A percentile compares a stretch with the other conserved stretches of the same genome.
Conservation (phyloP, 2,888 invertebrate species). For the Chesias legatella region DNA sequence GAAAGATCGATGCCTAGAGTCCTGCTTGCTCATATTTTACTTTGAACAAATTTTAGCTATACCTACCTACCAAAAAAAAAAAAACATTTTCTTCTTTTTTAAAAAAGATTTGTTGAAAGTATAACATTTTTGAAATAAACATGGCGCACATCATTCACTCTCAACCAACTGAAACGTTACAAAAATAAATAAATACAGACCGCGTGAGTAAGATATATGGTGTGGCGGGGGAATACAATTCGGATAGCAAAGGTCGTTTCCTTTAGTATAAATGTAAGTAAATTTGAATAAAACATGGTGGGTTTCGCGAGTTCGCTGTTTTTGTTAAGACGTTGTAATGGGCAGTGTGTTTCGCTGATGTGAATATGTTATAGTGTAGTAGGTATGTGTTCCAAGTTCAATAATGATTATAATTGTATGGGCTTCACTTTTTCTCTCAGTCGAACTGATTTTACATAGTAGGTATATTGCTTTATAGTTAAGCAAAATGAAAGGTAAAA, state of each 20-base stretch:
- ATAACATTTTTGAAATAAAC: slow-evolving; percentile 8
- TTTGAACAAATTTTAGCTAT: too few relatives aligned
- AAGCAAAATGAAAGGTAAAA: too few relatives aligned
- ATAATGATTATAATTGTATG: too few relatives aligned
- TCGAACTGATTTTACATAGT: too few relatives aligned
- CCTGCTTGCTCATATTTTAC: too few relatives aligned
- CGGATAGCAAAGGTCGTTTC: slow-evolving; percentile 73
- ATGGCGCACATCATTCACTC: slow-evolving; percentile 15
- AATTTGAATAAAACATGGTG: slow-evolving; percentile 79
- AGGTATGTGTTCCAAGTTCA: too few relatives aligned
- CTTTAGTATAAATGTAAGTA: slow-evolving; percentile 80
- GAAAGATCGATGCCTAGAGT: too few relatives aligned
- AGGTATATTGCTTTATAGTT: too few relatives aligned
- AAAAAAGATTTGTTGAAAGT: neutral
- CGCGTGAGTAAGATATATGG: slow-evolving; percentile 78
- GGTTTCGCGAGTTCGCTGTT: slow-evolving; percentile 32
- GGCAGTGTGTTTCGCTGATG: slow-evolving; percentile 14
- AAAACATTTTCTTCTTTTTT: neutral
- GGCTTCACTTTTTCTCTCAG: too few relatives aligned
- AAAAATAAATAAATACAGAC: slow-evolving; percentile 71
- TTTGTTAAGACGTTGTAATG: slow-evolving; percentile 23
- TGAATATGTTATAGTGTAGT: slow-evolving; percentile 8
- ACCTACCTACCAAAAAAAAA: neutral
- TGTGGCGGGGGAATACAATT: slow-evolving; percentile 76
- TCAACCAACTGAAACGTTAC: slow-evolving; percentile 35